Base-by-base conservation (phyloP, 1,140 invertebrate genomes). In the Eufriesea mexicana region DNA sequence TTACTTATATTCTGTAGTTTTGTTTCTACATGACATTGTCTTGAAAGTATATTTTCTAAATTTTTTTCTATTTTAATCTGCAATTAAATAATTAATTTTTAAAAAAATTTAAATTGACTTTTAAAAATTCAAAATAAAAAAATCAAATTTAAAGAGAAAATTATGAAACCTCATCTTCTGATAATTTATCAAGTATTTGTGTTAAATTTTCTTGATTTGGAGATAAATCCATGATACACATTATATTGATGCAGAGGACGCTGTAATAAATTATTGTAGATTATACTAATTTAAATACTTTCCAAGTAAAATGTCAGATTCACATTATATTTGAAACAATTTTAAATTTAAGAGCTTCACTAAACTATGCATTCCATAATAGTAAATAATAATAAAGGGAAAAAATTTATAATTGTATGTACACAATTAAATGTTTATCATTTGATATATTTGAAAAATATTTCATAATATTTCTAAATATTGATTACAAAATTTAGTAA, bases 1-100 rank as follows among this genome's bases (percentile, higher is more conserved):
- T 96, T 95, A 42, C 95, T 94, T 28, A 96, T 94, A 72, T 93
- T 94, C 88, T 95, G 95, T 70, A 97, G 94, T 92, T 97, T 97
- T 57, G 95, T 95, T 92, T 97, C 96, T 16, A 97, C 89, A 49
- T 95, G 95, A 84, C 93, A 94, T 89, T 96, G 95, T 86, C 95
- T 95, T 59, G 95, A 94, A 35, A 97, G 86, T 73, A 97, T 94
- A 61, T 93, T 92, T 77, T 96, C 95, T 42, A 97, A 91, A 89
- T 96, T 95, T 86, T 95, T 93, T 83, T 95, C 94, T 23, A 96
- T 92, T 7, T 81, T 42, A 64, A 62, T 71, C 47, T 75, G 10
- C 12, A 57, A 67, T 49, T 10, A 25, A 71, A 57, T 10, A 74
- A 54, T 62, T 49, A 49, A 0, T 42, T 20, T 57, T 23, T 7